Percentiles rank a stretch among this genome's conserved stretches.
phyloP scores from a whole-genome alignment of 2,797 vertebrate genomes.

The Uromys caudimaculatus region DNA sequence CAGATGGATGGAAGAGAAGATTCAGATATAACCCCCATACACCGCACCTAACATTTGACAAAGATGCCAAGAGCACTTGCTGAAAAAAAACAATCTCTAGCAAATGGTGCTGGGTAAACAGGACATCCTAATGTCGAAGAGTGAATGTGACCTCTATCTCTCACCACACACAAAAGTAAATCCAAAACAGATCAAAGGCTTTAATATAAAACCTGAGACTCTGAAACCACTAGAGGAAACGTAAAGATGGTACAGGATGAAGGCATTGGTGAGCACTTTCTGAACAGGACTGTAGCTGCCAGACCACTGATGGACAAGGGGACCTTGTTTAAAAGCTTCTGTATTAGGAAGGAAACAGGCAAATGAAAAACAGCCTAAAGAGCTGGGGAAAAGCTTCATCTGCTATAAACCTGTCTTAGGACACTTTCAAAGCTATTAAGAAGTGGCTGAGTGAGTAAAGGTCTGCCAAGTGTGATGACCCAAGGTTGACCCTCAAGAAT shows the following conservation, averaged over 20 bases:
- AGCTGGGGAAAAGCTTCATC: not conserved
- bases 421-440: not conserved
- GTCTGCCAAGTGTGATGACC: not conserved
- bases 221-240: not conserved
- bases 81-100: not conserved
- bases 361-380: not conserved
- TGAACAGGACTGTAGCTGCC: not conserved
- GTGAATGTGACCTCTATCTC: not conserved
- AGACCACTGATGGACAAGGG: not conserved
- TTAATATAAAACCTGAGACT: not conserved
- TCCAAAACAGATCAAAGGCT: not conserved
- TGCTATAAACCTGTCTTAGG: not conserved
- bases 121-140: not conserved
- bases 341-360: not conserved
- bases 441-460: not conserved
- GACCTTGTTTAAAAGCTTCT: not conserved
- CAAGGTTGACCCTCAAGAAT: not conserved
- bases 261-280: not conserved
- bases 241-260: too few species aligned
- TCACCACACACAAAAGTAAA: not conserved
- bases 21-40: not conserved
- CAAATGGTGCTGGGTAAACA: not conserved
- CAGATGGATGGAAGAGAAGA: not conserved
- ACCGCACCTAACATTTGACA: not conserved
- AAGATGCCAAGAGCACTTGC: not conserved